Base-by-base conservation (phyloP, 1,140 invertebrate genomes). In the Contarinia nasturtii region DNA sequence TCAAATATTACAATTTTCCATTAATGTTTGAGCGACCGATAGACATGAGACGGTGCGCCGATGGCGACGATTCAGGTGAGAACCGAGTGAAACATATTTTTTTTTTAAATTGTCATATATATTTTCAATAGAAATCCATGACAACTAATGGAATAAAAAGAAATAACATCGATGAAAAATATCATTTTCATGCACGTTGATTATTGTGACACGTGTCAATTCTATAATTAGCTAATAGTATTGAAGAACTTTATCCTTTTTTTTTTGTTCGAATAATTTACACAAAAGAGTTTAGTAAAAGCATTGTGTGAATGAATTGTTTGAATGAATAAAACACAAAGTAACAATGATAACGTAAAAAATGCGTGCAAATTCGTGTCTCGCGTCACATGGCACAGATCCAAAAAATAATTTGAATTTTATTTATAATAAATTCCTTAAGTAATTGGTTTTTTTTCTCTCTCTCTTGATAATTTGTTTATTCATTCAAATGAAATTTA, bases 11-110 rank as follows among this genome's bases (percentile, higher is more conserved):
- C 27, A 27, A 27, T 27, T 27, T 27, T 27, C 27, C 27, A 27
- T 27, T 27, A 10, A 27, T 27, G 27, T 27, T 27, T 17, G 46
- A 48, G 33, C 46, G 46, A 40, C 59, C 61, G 2, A 52, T 64
- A 14, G 61, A 64, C 53, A 64, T 64, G 61, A 52, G 61, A 50
- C 54, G 61, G 34, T 63, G 61, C 53, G 55, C 55, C 27, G 27
- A 27, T 36, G 60, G 54, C 52, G 61, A 63, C 47, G 61, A 63
- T 44, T 64, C 61, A 54, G 61, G 61, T 64, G 54, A 57, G 55
- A 45, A 45, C 3, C 17, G 14, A 27, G 3, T 27, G 27, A 27
- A 27, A 27, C n/a, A n/a, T n/a, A n/a, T n/a, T n/a, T n/a, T n/a
- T n/a, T 27, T 27, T 27, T 27, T 27, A 3, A 27, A 5, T 27